Evolutionary conservation across 1,140 invertebrate species (phyloP).

Genomic region (Tyrophagus putrescentiae): DNA sequence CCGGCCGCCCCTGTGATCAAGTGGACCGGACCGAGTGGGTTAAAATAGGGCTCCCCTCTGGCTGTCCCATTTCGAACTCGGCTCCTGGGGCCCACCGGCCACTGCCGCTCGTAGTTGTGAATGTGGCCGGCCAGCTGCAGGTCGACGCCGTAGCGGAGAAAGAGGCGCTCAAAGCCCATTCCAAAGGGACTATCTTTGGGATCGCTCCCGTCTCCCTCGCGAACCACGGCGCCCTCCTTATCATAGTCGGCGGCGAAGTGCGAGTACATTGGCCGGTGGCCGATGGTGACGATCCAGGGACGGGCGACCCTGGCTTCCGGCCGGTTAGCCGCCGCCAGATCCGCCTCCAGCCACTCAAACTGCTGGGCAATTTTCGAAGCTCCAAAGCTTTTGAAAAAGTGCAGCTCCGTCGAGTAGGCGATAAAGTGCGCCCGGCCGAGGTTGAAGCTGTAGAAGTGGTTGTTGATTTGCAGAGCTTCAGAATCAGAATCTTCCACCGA

Average conservation of each 20-base stretch:
- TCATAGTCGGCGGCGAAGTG: slow-evolving; percentile 68
- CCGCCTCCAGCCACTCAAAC: slow-evolving; percentile 65
- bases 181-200: too few relatives aligned
- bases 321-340: slow-evolving; percentile 48
- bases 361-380: slow-evolving; percentile 66
- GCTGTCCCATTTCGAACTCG: slow-evolving; percentile 62
- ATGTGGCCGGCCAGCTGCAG: slow-evolving; percentile 89
- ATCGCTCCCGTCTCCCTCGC: too few relatives aligned
- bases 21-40: slow-evolving; percentile 77
- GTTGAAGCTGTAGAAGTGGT: slow-evolving; percentile 38
- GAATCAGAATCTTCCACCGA: slow-evolving; percentile 18
- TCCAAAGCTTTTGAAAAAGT: slow-evolving; percentile 76
- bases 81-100: slow-evolving; percentile 72
- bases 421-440: slow-evolving; percentile 81
- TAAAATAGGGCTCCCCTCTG: slow-evolving; percentile 59
- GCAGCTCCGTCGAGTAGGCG: slow-evolving; percentile 80
- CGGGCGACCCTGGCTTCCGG: slow-evolving; percentile 45
- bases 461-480: slow-evolving; percentile 23
- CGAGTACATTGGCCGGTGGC: slow-evolving; percentile 82
- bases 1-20: slow-evolving; percentile 40
- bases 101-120: slow-evolving; percentile 84
- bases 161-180: slow-evolving; percentile 66
- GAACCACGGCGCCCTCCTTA: slow-evolving; percentile 45
- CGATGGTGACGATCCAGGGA: slow-evolving; percentile 86
- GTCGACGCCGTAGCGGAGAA: slow-evolving; percentile 71